Conservation (phyloP, 2,113 vertebrate genomes). For the Petrocephalus microphthalmus region DNA sequence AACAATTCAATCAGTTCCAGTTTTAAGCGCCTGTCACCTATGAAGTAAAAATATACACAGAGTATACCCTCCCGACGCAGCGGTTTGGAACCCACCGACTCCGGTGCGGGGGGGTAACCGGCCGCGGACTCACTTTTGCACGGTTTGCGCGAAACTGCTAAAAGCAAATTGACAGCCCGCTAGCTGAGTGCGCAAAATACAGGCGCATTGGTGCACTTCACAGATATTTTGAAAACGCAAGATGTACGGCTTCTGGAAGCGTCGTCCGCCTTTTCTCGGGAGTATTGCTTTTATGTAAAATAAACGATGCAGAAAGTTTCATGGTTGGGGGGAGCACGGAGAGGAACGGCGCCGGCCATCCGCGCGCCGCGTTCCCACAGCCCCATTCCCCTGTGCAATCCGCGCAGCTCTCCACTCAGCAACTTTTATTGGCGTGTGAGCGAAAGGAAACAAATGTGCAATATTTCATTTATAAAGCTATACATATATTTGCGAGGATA, state of each 20-base stretch:
- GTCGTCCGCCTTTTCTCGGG: conserved; percentile 37
- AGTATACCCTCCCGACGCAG: neutral
- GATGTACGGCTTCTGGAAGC: conserved; percentile 15
- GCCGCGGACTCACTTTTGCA: neutral
- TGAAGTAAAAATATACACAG: neutral
- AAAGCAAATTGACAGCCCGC: neutral
- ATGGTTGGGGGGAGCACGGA: conserved; percentile 43
- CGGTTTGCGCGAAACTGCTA: neutral
- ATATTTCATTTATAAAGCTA: neutral
- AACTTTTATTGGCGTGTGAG: neutral
- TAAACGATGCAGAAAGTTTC: conserved; percentile 14
- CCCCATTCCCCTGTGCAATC: conserved; percentile 26
- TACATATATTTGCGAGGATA: neutral
- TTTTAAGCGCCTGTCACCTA: neutral
- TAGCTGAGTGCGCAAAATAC: neutral
- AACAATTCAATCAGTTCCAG: neutral
- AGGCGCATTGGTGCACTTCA: neutral
- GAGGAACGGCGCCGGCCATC: conserved; percentile 36
- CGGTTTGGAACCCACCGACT: neutral
- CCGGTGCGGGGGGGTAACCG: neutral
- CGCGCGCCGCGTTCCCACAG: conserved; percentile 43
- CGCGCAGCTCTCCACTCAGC: neutral
- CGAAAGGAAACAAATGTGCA: neutral
- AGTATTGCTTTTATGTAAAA: conserved; percentile 22
- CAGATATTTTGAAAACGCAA: neutral